These are phyloP conservation scores for Leucophenga montana DNA, from an alignment of 2,888 invertebrate species.

Conservation along the genomic window DNA sequence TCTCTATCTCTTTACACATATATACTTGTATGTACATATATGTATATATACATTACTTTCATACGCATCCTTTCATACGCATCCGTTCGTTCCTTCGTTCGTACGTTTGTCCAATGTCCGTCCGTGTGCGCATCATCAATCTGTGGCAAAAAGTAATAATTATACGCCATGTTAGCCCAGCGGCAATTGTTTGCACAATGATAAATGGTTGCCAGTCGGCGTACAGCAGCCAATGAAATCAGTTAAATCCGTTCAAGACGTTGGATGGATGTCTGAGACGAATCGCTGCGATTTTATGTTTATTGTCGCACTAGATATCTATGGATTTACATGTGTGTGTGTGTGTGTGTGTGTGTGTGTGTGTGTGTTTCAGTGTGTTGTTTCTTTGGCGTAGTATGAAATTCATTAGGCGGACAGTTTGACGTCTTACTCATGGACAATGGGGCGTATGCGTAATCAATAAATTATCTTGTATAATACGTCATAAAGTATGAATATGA, in stretches of 20 bases:
- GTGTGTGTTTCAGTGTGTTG: conserved; percentile 18
- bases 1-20: too few relatives aligned
- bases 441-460: conserved; percentile 10
- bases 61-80: too few relatives aligned
- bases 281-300: not conserved
- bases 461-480: not conserved
- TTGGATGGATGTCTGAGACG: not conserved
- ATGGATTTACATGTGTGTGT: too few relatives aligned
- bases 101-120: conserved; percentile 1
- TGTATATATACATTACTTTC: too few relatives aligned
- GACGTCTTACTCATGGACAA: not conserved
- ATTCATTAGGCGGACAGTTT: too few relatives aligned
- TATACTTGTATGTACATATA: too few relatives aligned
- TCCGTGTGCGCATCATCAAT: conserved; percentile 31
- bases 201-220: conserved; percentile 53
- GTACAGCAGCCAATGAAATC: too few relatives aligned
- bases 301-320: too few relatives aligned
- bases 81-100: too few relatives aligned
- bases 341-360: conserved; percentile 34
- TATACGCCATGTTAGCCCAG: conserved; percentile 54
- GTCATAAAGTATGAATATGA: not conserved
- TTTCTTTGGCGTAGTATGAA: too few relatives aligned
- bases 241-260: conserved; percentile 1
- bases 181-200: conserved; percentile 62
- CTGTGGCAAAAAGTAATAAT: conserved; percentile 49